Percentiles rank a stretch among this genome's conserved stretches.
phyloP scores from a whole-genome alignment of 2,113 vertebrate species.

The Acrocephalus arundinaceus region DNA sequence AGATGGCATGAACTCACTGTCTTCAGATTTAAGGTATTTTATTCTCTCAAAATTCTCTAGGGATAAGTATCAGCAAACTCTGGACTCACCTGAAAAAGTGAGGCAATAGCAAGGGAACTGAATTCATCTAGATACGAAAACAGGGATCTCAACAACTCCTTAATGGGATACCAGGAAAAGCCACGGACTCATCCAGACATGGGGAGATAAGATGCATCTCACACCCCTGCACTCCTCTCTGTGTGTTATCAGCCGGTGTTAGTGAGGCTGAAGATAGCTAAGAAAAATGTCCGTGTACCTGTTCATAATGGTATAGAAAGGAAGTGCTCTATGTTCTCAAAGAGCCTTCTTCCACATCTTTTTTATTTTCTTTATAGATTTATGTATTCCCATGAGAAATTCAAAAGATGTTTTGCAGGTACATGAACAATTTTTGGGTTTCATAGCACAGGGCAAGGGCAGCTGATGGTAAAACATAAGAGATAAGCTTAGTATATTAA shows the following conservation, averaged over 20 bases:
- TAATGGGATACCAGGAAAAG: neutral
- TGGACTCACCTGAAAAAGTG: neutral
- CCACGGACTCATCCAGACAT: fast-evolving
- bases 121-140: neutral
- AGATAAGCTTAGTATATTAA: neutral
- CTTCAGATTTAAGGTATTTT: neutral
- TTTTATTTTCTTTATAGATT: neutral
- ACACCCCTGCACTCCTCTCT: neutral
- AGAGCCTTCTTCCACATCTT: neutral
- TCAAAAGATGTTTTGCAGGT: neutral
- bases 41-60: neutral
- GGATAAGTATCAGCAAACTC: neutral
- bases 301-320: neutral
- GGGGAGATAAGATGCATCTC: neutral
- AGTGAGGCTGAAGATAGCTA: neutral
- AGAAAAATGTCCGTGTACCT: neutral
- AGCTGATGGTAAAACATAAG: neutral
- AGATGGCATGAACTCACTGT: neutral
- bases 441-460: neutral
- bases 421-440: neutral
- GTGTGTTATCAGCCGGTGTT: neutral
- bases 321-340: neutral
- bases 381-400: neutral
- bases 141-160: neutral
- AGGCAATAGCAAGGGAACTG: neutral